Conservation (phyloP, 2,113 vertebrate genomes). For the Coryphaenoides rupestris region DNA sequence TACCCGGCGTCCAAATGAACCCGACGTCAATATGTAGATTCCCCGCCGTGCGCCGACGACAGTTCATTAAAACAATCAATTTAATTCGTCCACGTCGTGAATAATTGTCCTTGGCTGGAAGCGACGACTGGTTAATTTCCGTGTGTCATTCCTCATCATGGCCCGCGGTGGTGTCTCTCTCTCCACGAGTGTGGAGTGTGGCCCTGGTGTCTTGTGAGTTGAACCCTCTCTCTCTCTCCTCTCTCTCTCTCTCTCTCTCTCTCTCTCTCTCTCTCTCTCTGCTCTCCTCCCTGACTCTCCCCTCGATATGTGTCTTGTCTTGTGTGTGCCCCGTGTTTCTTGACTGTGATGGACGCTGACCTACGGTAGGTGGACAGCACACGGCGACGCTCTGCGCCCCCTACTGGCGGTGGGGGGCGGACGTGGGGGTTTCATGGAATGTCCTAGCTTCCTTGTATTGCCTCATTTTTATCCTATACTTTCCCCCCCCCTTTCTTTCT, state of each 20-base stretch:
- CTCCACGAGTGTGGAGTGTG: conserved; percentile 63
- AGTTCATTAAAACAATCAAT: conserved; percentile 43
- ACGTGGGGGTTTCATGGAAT: conserved; percentile 67
- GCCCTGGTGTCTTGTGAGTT: conserved; percentile 72
- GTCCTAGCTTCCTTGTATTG: conserved; percentile 65
- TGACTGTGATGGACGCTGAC: conserved; percentile 71
- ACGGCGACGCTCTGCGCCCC: conserved; percentile 58
- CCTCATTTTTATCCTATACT: conserved; percentile 16
- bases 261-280: too few species aligned
- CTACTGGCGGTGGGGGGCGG: conserved; percentile 32
- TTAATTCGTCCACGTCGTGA: conserved; percentile 25
- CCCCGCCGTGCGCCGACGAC: conserved; percentile 19
- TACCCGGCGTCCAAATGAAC: conserved; percentile 22
- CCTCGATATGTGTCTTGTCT: conserved; percentile 63
- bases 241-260: conserved; percentile 72
- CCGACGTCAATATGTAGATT: conserved; percentile 17
- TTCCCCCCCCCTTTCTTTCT: too few species aligned
- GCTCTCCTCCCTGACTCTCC: too few species aligned
- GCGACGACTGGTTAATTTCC: background rate
- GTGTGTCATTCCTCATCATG: conserved; percentile 68
- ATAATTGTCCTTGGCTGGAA: conserved; percentile 13
- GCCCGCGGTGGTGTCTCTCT: conserved; percentile 54
- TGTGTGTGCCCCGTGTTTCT: conserved; percentile 72
- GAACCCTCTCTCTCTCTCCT: conserved; percentile 73
- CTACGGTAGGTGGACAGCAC: conserved; percentile 78